Evolutionary conservation across 2,888 invertebrate genomes (phyloP).

Genomic region (Yponomeuta evonymella): DNA sequence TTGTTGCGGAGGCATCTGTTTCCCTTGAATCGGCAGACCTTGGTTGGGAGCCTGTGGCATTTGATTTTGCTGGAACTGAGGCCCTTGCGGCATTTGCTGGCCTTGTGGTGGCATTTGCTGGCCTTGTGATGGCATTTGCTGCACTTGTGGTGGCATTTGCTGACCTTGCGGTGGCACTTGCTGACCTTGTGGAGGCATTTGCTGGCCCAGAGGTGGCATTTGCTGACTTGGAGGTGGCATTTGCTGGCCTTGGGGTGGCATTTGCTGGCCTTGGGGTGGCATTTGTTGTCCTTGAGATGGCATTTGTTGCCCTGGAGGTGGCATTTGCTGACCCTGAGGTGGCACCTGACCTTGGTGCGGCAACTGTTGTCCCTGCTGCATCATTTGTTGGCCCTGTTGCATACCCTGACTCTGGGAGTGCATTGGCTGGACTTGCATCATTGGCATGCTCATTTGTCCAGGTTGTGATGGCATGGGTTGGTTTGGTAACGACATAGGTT

Average conservation of each 20-base stretch:
- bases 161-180: constrained; percentile 34
- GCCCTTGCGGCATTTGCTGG: constrained; percentile 23
- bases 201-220: constrained; percentile 21
- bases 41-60: constrained; percentile 32
- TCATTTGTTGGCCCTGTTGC: constrained; percentile 13
- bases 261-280: constrained; percentile 27
- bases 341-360: constrained; percentile 19
- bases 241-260: constrained; percentile 36
- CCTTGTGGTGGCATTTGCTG: constrained; percentile 21
- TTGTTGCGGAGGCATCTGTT: constrained; percentile 25
- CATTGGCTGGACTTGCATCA: constrained; percentile 6
- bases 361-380: not conserved
- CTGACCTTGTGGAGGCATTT: constrained; percentile 29
- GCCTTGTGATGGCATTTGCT: constrained; percentile 14
- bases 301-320: constrained; percentile 36
- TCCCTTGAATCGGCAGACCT: constrained; percentile 25
- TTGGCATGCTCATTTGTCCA: not conserved
- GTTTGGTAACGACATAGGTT: constrained; percentile 5
- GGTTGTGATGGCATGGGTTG: not conserved
- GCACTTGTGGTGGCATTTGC: constrained; percentile 21
- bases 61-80: constrained; percentile 22
- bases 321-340: constrained; percentile 29
- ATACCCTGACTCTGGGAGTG: constrained; percentile 6
- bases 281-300: constrained; percentile 26
- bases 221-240: constrained; percentile 24